Percentiles rank a stretch among this genome's conserved stretches.
Conservation (phyloP, 2,888 invertebrate species). For the Ischnura elegans region DNA sequence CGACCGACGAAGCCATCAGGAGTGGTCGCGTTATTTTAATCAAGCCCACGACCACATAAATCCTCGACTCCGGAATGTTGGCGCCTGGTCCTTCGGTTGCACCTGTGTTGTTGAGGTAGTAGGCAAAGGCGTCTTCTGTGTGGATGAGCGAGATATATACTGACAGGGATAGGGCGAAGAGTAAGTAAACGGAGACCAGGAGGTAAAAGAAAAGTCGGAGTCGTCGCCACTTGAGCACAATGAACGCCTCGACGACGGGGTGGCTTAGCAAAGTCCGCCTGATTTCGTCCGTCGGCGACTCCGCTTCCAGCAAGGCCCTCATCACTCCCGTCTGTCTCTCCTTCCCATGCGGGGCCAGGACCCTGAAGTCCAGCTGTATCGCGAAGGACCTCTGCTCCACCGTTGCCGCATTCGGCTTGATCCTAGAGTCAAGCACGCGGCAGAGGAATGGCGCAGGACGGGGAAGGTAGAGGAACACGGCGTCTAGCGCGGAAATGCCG, state of each 20-base stretch:
- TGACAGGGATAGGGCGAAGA: slow-evolving; percentile 80
- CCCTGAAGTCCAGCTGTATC: slow-evolving; percentile 75
- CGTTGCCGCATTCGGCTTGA: slow-evolving; percentile 74
- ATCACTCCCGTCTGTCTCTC: slow-evolving; percentile 81
- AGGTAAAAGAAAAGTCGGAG: slow-evolving; percentile 80
- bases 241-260: slow-evolving; percentile 81
- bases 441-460: slow-evolving; percentile 76
- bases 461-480: slow-evolving; percentile 76
- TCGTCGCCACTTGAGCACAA: slow-evolving; percentile 81
- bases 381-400: slow-evolving; percentile 72
- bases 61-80: neutral
- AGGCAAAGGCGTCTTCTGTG: neutral
- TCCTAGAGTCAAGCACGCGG: slow-evolving; percentile 75
- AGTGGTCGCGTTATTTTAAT: neutral
- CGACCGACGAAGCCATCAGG: slow-evolving; percentile 13
- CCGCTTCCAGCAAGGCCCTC: slow-evolving; percentile 79
- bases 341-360: slow-evolving; percentile 76
- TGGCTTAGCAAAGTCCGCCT: slow-evolving; percentile 78
- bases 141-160: slow-evolving; percentile 76
- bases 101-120: neutral
- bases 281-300: slow-evolving; percentile 32
- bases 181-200: slow-evolving; percentile 79
- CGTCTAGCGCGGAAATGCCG: slow-evolving; percentile 76
- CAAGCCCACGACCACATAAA: neutral
- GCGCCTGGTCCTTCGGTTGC: neutral